Evolutionary conservation across 2,797 vertebrate genomes (phyloP), one percentile per base, ranked within the genome.

Genomic region (Pseudocheirus occidentalis): DNA sequence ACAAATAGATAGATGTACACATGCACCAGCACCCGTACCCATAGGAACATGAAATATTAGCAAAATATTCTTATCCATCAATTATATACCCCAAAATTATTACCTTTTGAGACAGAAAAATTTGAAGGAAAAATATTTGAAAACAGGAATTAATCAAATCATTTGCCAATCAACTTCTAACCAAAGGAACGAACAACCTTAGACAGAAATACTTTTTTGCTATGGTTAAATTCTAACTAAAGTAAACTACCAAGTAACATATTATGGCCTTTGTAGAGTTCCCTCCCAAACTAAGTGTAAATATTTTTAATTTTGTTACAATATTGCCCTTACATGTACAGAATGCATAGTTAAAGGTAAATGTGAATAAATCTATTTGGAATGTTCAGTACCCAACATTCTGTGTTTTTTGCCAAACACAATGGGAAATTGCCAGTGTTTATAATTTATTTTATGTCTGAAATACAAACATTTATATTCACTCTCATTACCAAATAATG

Each of bases 11-110:
- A 52, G 53, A 54, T 54, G 11, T 1, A 54, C 11, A 54, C 9
- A 54, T 54, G 11, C 9, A 54, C 4, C 16, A 6, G 12, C 34
- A 66, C 34, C 1, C 4, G 24, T 94, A 95, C 94, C 97, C 93
- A 97, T 97, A 98, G 98, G 93, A 98, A 97, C 87, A 93, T 96
- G 96, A 98, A 97, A 93, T 96, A 95, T 97, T 97, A 97, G 94
- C 95, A 97, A 98, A 98, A 95, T 31, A 95, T 92, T 97, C 97
- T 62, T 97, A 95, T 54, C 98, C 73, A 96, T 98, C 97, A 95
- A 53, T 97, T 97, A 96, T 94, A 12, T 90, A 95, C 92, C 90
- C 92, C 92, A 96, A 97, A 97, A 96, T 98, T 97, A 97, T 98
- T 96, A 93, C n/a, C 55, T 55, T 95, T 62, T 29, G 93, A 97